Evolutionary conservation across 2,888 invertebrate genomes (phyloP).

Genomic region (Melieria crassipennis): DNA sequence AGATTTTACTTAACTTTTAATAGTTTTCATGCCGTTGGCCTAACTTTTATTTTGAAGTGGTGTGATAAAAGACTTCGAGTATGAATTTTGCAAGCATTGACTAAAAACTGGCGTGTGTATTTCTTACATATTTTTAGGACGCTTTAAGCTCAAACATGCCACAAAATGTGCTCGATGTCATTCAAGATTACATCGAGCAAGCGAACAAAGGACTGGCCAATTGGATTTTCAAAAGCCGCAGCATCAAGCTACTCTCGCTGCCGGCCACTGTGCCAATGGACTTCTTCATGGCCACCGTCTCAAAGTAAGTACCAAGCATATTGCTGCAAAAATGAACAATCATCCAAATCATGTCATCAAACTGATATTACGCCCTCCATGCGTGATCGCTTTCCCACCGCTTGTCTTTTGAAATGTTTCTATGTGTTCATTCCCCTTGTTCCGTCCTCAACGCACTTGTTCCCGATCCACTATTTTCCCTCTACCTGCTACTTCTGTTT

Average conservation of each 20-base stretch:
- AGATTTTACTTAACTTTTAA: neutral
- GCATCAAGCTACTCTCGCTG: slow-evolving; percentile 82
- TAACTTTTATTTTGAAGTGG: neutral
- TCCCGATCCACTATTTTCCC: too few relatives aligned
- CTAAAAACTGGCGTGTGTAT: neutral
- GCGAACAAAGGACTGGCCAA: slow-evolving; percentile 91
- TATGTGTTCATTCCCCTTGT: too few relatives aligned
- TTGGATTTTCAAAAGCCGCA: slow-evolving; percentile 87
- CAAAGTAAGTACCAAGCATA: slow-evolving; percentile 76
- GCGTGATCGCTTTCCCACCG: too few relatives aligned
- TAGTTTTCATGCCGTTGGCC: neutral
- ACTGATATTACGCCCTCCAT: too few relatives aligned
- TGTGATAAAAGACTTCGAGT: neutral
- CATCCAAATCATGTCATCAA: too few relatives aligned
- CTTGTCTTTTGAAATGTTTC: too few relatives aligned
- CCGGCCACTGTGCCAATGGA: slow-evolving; percentile 91
- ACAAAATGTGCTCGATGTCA: slow-evolving; percentile 87
- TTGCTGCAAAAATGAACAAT: too few relatives aligned
- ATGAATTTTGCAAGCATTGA: slow-evolving; percentile 1
- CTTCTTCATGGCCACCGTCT: slow-evolving; percentile 84
- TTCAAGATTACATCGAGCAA: slow-evolving; percentile 92
- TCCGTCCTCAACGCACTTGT: too few relatives aligned
- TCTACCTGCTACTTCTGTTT: neutral
- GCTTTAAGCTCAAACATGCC: slow-evolving; percentile 89
- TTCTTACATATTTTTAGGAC: slow-evolving; percentile 69